Conservation (phyloP, 2,888 invertebrate genomes). For the Steinernema carpocapsae region DNA sequence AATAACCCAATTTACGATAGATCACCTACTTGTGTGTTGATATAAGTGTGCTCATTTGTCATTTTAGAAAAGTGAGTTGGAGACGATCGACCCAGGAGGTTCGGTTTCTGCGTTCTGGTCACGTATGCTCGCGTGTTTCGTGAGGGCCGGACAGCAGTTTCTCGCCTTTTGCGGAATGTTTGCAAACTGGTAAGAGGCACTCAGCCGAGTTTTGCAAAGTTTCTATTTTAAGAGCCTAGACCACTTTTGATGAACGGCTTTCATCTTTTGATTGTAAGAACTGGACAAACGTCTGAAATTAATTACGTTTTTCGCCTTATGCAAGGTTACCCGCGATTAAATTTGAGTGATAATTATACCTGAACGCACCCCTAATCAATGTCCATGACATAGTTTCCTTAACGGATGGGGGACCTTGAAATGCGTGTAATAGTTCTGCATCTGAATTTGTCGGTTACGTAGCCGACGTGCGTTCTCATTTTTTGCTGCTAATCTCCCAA, state of each 20-base stretch:
- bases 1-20: slow-evolving; percentile 1
- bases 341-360: neutral
- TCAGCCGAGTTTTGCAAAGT: no score
- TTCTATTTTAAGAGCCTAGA: no score
- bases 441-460: neutral
- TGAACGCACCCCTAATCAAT: neutral
- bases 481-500: neutral
- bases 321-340: no score
- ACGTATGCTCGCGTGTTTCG: neutral
- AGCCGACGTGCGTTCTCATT: slow-evolving; percentile 12
- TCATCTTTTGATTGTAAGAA: no score
- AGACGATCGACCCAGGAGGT: neutral
- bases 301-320: no score
- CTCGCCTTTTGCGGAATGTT: no score
- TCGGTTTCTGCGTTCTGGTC: neutral
- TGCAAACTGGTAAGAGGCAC: no score
- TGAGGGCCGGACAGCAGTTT: neutral
- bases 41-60: neutral
- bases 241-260: no score
- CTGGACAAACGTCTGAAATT: no score
- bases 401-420: slow-evolving; percentile 7
- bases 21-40: neutral
- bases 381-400: neutral
- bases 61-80: no score
- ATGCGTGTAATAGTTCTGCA: neutral